A percentile compares a stretch with the other conserved stretches of the same genome.
These are phyloP conservation scores for Andrena cerasifolii DNA, from an alignment of 1,140 invertebrate genomes.

Conservation along the genomic window DNA sequence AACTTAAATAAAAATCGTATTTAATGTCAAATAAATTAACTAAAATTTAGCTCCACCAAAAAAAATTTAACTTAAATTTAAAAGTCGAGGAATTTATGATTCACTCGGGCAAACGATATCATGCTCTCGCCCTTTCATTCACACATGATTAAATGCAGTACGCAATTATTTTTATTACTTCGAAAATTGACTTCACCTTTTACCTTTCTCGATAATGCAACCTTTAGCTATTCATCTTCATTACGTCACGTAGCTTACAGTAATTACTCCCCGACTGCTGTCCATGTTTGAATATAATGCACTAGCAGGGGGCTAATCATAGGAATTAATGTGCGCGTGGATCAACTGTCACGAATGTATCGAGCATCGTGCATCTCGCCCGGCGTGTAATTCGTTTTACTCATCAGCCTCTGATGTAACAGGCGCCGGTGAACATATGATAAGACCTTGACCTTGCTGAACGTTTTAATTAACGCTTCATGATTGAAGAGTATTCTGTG, in stretches of 20 bases:
- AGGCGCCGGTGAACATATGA: constrained; percentile 20
- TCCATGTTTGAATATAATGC: background rate
- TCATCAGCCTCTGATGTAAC: constrained; percentile 72
- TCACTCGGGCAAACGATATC: too few species aligned
- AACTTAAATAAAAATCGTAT: too few species aligned
- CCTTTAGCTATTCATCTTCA: background rate
- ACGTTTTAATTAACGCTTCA: constrained; percentile 69
- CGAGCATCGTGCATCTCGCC: background rate
- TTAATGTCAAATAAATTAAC: too few species aligned
- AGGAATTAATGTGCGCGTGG: background rate
- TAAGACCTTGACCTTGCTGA: constrained; percentile 72
- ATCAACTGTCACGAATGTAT: constrained; percentile 19
- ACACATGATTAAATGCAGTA: background rate
- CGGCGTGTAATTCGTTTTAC: constrained; percentile 33
- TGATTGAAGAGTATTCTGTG: background rate
- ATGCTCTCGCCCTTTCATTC: too few species aligned
- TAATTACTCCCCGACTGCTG: background rate
- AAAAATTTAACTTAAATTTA: too few species aligned
- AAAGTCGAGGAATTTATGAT: too few species aligned
- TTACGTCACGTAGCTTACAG: background rate
- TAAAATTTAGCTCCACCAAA: too few species aligned
- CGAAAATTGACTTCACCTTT: background rate
- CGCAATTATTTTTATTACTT: background rate
- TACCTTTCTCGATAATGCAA: background rate
- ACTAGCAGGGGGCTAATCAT: background rate